phyloP scores from a whole-genome alignment of 2,888 invertebrate genomes.

The Argyresthia goedartella region DNA sequence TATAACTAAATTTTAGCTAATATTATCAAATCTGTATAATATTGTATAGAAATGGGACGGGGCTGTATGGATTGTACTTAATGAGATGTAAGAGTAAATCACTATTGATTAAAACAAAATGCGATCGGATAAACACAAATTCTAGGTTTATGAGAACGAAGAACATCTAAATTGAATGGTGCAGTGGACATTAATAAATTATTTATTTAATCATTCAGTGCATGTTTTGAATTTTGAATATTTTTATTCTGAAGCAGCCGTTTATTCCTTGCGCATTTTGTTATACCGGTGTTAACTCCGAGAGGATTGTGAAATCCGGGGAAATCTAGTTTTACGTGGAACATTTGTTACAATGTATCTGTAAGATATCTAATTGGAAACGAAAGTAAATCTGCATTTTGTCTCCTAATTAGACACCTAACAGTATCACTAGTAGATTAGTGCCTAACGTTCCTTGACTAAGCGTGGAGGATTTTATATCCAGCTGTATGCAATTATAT shows the following conservation, averaged over 20 bases:
- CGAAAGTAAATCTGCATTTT: background rate
- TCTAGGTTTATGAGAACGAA: conserved; percentile 11
- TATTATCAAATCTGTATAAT: conserved; percentile 21
- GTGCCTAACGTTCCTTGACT: conserved; percentile 17
- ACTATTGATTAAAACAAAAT: conserved; percentile 22
- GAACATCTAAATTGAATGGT: background rate
- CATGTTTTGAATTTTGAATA: no score
- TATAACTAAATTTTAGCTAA: conserved; percentile 8
- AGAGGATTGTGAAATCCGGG: no score
- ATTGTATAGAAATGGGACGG: conserved; percentile 1
- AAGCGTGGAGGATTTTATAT: background rate
- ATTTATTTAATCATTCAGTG: no score
- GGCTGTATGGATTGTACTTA: conserved; percentile 10
- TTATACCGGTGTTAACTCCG: no score
- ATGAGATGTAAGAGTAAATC: conserved; percentile 19
- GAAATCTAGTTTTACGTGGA: no score
- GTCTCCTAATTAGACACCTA: background rate
- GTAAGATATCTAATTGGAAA: background rate
- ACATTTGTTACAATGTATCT: no score
- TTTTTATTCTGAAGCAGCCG: no score
- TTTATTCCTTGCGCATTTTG: no score
- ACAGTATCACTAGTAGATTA: conserved; percentile 5
- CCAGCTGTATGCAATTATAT: background rate
- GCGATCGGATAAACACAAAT: conserved; percentile 49
- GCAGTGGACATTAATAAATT: no score